A percentile compares a stretch with the other conserved stretches of the same genome.
These are phyloP conservation scores for Motacilla tschutschensis DNA, from an alignment of 2,113 vertebrate species.

Conservation along the genomic window DNA sequence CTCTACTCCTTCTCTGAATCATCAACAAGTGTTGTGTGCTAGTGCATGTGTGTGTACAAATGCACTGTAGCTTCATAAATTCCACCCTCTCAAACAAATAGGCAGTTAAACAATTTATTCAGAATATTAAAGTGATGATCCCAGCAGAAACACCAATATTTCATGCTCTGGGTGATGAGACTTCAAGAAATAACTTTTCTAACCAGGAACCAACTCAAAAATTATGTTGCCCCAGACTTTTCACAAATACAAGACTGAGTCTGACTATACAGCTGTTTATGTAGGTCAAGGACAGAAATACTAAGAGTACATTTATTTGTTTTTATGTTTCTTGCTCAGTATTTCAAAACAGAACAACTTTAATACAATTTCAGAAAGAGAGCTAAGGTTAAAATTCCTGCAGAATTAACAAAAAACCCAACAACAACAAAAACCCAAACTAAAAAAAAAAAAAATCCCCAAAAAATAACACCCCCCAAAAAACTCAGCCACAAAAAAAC, in stretches of 20 bases:
- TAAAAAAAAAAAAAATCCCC: not conserved
- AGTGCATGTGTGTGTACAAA: conserved; percentile 60
- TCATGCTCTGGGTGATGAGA: not conserved
- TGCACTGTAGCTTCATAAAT: conserved; percentile 47
- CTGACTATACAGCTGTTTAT: not conserved
- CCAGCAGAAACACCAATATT: not conserved
- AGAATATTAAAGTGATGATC: conserved; percentile 4
- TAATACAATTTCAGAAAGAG: not conserved
- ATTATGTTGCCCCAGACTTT: not conserved
- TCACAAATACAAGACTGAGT: not conserved
- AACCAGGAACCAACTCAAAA: not conserved
- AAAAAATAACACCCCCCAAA: not conserved
- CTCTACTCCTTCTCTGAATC: conserved; percentile 70
- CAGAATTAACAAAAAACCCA: not conserved
- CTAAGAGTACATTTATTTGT: not conserved
- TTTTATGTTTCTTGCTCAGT: not conserved
- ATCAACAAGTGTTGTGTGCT: conserved; percentile 70
- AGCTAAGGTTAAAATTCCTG: not conserved
- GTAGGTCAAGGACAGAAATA: conserved; percentile 10
- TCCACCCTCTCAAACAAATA: not conserved
- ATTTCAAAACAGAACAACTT: not conserved
- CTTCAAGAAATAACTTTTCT: not conserved
- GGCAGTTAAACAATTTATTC: not conserved
- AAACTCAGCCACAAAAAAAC: not conserved
- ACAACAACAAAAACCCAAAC: not conserved